These are phyloP conservation scores for Dryoscopus gambensis DNA, from an alignment of 2,113 vertebrate genomes.

Conservation along the genomic window DNA sequence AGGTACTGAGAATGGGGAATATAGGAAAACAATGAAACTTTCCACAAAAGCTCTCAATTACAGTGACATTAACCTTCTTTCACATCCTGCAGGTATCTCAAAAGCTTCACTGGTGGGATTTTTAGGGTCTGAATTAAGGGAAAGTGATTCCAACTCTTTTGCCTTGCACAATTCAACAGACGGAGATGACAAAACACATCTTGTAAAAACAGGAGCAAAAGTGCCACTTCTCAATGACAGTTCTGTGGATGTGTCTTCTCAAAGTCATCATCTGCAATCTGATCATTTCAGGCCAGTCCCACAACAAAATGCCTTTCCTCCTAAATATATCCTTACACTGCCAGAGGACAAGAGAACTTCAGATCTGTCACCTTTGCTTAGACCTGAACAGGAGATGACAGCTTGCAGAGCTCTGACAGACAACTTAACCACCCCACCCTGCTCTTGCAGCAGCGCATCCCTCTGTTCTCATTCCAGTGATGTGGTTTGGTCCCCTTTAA, in stretches of 20 bases:
- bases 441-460: background rate
- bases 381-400: background rate
- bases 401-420: background rate
- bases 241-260: background rate
- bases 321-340: constrained; percentile 75
- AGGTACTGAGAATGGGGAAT: background rate
- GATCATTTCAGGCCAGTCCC: background rate
- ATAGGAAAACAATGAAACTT: background rate
- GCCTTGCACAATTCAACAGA: background rate
- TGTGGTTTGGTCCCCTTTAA: background rate
- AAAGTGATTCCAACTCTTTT: background rate
- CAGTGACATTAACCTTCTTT: background rate
- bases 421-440: background rate
- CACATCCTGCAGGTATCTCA: background rate
- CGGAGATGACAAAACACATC: background rate
- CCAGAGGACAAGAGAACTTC: constrained; percentile 7
- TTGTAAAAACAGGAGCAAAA: background rate
- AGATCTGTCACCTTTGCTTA: background rate
- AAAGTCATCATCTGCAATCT: background rate
- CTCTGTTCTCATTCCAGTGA: background rate
- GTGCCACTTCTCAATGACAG: background rate
- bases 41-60: background rate
- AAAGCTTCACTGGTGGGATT: background rate
- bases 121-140: background rate
- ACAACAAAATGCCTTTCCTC: constrained; percentile 49